These are phyloP conservation scores for Boloria selene DNA, from an alignment of 2,888 invertebrate genomes.

Conservation along the genomic window DNA sequence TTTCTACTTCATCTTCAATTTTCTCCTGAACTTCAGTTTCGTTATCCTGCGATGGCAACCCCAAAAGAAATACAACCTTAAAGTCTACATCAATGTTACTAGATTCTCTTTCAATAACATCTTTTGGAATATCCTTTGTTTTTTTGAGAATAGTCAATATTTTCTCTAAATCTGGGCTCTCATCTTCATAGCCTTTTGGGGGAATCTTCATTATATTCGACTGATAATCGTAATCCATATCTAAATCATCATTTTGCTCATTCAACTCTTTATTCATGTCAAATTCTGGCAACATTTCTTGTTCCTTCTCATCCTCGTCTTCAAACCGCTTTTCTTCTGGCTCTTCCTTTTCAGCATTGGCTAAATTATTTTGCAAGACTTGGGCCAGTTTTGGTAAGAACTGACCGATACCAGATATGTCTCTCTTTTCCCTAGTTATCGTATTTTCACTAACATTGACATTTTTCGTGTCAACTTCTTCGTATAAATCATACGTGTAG, in stretches of 20 bases:
- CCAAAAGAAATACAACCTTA: constrained; percentile 80
- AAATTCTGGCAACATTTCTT: constrained; percentile 63
- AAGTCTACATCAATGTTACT: constrained; percentile 54
- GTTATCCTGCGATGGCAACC: constrained; percentile 82
- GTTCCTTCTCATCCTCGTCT: constrained; percentile 59
- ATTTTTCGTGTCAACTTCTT: constrained; percentile 33
- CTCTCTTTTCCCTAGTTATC: constrained; percentile 52
- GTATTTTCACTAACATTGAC: constrained; percentile 44
- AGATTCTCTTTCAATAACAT: constrained; percentile 41
- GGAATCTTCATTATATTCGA: constrained; percentile 77
- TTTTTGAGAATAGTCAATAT: constrained; percentile 56
- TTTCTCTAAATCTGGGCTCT: constrained; percentile 55
- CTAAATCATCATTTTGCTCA: constrained; percentile 50
- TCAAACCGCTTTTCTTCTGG: constrained; percentile 61
- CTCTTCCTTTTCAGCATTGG: constrained; percentile 52
- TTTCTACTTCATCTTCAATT: constrained; percentile 85
- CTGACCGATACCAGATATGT: constrained; percentile 58
- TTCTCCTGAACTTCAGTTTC: constrained; percentile 83
- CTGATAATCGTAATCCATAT: constrained; percentile 66
- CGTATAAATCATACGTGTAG: constrained; percentile 62
- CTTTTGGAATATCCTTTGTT: constrained; percentile 52
- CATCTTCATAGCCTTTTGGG: constrained; percentile 61
- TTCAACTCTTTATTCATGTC: constrained; percentile 71
- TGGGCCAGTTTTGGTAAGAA: constrained; percentile 67
- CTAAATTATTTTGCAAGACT: constrained; percentile 57